Percentiles rank a stretch among this genome's conserved stretches.
These are phyloP conservation scores for Esperia sulphurella DNA, from an alignment of 2,888 invertebrate genomes.

Conservation along the genomic window DNA sequence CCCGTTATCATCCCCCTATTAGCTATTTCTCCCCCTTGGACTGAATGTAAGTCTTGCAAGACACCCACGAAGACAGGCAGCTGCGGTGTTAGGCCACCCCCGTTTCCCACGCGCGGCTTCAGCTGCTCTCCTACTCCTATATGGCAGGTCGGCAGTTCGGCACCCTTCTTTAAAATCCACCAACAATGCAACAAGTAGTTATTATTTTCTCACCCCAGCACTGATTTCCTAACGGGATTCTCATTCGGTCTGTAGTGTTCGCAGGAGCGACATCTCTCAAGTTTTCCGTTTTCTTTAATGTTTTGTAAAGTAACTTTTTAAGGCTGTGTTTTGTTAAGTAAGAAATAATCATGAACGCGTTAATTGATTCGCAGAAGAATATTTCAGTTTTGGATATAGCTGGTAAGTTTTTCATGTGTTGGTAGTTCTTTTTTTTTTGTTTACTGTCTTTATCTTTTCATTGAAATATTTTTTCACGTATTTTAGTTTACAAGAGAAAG, in stretches of 20 bases:
- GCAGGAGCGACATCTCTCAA: constrained; percentile 26
- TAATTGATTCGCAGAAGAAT: constrained; percentile 27
- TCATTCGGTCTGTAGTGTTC: constrained; percentile 40
- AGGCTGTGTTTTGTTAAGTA: neutral
- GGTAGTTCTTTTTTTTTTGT: neutral
- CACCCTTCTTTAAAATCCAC: constrained; percentile 32
- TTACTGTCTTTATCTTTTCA: too few species aligned
- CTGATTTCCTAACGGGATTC: constrained; percentile 48
- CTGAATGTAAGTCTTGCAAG: neutral
- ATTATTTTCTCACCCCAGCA: constrained; percentile 45
- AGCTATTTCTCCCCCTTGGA: neutral
- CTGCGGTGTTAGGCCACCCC: constrained; percentile 32
- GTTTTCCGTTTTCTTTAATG: constrained; percentile 5
- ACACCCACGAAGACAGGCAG: constrained; percentile 11
- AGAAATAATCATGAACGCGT: constrained; percentile 25
- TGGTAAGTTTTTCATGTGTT: constrained; percentile 22
- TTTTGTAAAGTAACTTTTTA: neutral
- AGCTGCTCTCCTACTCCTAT: constrained; percentile 32
- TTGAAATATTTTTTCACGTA: too few species aligned
- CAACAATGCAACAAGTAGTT: constrained; percentile 17
- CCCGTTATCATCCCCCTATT: neutral
- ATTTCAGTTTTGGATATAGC: constrained; percentile 22
- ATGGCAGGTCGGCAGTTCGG: constrained; percentile 18
- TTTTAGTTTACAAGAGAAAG: too few species aligned
- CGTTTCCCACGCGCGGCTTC: constrained; percentile 48